These are phyloP conservation scores for Spatulosminthurus flaviceps DNA, from an alignment of 2,888 invertebrate species.

Conservation along the genomic window DNA sequence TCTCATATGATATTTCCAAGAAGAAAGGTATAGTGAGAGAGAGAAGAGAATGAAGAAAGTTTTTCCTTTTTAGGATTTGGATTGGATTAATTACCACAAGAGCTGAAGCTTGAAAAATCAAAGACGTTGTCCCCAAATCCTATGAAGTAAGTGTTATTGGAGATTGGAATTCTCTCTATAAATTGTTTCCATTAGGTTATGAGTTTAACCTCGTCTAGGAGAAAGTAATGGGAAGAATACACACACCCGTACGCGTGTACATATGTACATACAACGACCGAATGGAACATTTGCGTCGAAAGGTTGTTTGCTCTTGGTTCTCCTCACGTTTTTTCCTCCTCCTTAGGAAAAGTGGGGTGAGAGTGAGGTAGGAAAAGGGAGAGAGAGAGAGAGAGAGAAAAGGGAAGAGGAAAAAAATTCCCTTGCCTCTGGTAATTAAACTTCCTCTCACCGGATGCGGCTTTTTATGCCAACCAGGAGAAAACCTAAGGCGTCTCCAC, in stretches of 20 bases:
- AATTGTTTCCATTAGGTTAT: constrained; percentile 12
- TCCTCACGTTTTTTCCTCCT: too few relatives aligned
- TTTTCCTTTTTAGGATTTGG: constrained; percentile 11
- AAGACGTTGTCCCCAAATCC: background rate
- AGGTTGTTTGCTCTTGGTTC: too few relatives aligned
- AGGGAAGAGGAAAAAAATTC: background rate
- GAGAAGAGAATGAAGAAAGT: background rate
- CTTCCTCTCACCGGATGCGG: constrained; percentile 37
- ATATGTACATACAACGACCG: background rate
- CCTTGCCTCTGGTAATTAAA: constrained; percentile 40
- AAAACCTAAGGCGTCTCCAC: constrained; percentile 11
- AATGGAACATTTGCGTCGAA: too few relatives aligned
- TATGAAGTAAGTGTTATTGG: background rate
- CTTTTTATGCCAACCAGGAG: constrained; percentile 31
- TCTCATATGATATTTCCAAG: too few relatives aligned
- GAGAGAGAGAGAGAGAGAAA: background rate
- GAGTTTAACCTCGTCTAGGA: background rate
- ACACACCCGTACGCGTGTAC: too few relatives aligned
- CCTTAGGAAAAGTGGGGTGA: too few relatives aligned
- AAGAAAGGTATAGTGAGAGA: background rate
- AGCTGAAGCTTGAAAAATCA: background rate
- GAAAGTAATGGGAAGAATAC: background rate
- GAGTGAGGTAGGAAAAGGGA: too few relatives aligned
- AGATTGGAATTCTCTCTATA: constrained; percentile 6
- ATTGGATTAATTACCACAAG: constrained; percentile 40